phyloP scores from a whole-genome alignment of 2,797 vertebrate genomes.

The Mormyrus hasselquistii region DNA sequence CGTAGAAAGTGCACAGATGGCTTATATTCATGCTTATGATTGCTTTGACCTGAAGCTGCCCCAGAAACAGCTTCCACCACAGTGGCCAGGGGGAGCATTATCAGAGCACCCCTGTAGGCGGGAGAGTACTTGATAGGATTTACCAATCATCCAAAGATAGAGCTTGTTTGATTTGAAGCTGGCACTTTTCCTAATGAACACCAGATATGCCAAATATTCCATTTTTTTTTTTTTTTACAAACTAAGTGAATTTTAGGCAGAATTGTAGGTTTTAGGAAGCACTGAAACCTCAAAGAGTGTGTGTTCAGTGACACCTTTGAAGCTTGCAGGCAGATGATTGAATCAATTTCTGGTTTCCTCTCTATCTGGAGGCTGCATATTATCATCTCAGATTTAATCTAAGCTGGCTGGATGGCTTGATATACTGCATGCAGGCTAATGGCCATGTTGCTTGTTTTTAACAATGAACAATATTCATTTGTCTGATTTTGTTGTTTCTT shows the following conservation, averaged over 20 bases:
- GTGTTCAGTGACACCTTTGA: neutral
- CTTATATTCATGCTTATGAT: slow-evolving; percentile 42
- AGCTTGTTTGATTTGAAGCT: slow-evolving; percentile 26
- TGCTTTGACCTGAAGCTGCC: slow-evolving; percentile 53
- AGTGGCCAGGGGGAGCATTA: slow-evolving; percentile 16
- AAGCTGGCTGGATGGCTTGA: neutral
- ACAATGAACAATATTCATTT: neutral
- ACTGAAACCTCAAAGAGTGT: neutral
- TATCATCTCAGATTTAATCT: neutral
- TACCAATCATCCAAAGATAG: slow-evolving; percentile 36
- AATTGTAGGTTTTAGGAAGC: neutral
- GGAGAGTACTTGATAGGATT: slow-evolving; percentile 53
- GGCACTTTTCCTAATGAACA: slow-evolving; percentile 14
- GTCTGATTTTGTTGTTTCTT: neutral
- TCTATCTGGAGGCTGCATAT: neutral
- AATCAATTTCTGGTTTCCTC: neutral
- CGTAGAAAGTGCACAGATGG: slow-evolving; percentile 8
- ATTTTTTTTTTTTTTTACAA: slow-evolving; percentile 14
- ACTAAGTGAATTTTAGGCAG: neutral
- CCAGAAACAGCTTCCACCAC: neutral
- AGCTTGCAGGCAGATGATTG: neutral
- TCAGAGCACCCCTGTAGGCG: slow-evolving; percentile 33
- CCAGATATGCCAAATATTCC: neutral
- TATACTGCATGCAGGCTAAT: neutral
- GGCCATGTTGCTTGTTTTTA: neutral